These are phyloP conservation scores for Apolygus lucorum DNA, from an alignment of 1,140 invertebrate species.

Conservation along the genomic window DNA sequence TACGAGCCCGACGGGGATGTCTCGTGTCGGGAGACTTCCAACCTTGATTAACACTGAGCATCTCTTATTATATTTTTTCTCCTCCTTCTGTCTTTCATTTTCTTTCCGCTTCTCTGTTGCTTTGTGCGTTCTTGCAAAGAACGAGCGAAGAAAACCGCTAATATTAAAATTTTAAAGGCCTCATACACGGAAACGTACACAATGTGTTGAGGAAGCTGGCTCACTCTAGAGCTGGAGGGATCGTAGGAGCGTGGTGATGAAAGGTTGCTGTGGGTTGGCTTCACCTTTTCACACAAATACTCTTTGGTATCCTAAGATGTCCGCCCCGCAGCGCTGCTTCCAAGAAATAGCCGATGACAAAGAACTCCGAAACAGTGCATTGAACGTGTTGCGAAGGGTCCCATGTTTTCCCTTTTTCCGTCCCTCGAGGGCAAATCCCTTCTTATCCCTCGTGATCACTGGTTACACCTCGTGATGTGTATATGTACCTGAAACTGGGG, in stretches of 20 bases:
- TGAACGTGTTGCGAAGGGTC: background rate
- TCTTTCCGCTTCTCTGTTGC: no score
- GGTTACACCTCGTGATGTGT: no score
- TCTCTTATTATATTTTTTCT: no score
- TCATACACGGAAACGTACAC: background rate
- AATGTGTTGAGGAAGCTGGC: background rate
- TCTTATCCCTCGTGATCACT: no score
- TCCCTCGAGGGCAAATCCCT: no score
- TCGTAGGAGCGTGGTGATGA: slow-evolving; percentile 2
- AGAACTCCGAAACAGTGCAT: background rate
- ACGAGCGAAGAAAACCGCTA: slow-evolving; percentile 5
- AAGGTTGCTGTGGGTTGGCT: background rate
- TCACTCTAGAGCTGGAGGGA: background rate
- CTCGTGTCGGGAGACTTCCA: no score
- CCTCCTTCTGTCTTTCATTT: no score
- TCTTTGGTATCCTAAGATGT: slow-evolving; percentile 11
- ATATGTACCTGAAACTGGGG: no score
- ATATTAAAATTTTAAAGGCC: slow-evolving; percentile 14
- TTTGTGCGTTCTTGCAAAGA: no score
- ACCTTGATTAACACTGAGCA: no score
- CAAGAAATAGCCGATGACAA: slow-evolving; percentile 3
- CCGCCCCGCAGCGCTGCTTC: background rate
- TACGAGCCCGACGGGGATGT: no score
- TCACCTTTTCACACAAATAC: background rate
- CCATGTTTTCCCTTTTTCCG: no score